Percentiles rank a stretch among this genome's conserved stretches.
Evolutionary conservation across 1,140 invertebrate species (phyloP).

Genomic region (Proctacanthus coquilletti): DNA sequence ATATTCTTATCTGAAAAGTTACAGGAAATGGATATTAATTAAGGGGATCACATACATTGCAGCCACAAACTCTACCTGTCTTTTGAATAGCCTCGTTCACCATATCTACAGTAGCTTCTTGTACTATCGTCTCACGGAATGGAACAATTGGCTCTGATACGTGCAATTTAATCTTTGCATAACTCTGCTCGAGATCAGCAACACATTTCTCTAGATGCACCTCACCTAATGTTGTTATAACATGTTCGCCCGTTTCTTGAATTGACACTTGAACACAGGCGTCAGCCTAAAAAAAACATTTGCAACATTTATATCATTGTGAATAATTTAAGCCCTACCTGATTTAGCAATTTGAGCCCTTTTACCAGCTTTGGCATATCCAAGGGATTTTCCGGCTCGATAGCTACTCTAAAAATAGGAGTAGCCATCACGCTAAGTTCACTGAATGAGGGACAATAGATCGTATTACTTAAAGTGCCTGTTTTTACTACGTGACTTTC

Average conservation of each 20-base stretch:
- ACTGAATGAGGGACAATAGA: conserved; percentile 78
- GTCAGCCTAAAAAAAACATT: conserved; percentile 44
- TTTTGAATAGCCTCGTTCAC: conserved; percentile 70
- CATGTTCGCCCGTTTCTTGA: conserved; percentile 90
- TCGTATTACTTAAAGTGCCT: conserved; percentile 70
- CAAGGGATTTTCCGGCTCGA: conserved; percentile 74
- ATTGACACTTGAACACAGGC: conserved; percentile 79
- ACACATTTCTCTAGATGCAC: conserved; percentile 93
- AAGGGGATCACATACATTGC: too few relatives aligned
- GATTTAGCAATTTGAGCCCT: conserved; percentile 34
- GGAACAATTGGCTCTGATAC: conserved; percentile 93
- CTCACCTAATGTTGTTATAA: conserved; percentile 92
- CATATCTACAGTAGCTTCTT: conserved; percentile 71
- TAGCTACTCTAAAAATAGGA: conserved; percentile 85
- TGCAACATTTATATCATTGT: not conserved
- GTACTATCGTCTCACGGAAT: conserved; percentile 85
- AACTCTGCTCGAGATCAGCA: conserved; percentile 64
- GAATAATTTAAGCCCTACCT: conserved; percentile 7
- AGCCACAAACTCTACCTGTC: conserved; percentile 32
- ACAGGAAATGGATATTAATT: conserved; percentile 9
- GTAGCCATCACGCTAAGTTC: conserved; percentile 64
- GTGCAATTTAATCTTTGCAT: conserved; percentile 76
- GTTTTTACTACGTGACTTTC: conserved; percentile 80
- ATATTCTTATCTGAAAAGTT: conserved; percentile 30
- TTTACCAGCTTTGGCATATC: conserved; percentile 69